Base-by-base conservation (phyloP, 2,888 invertebrate species). In the Eupeodes luniger region DNA sequence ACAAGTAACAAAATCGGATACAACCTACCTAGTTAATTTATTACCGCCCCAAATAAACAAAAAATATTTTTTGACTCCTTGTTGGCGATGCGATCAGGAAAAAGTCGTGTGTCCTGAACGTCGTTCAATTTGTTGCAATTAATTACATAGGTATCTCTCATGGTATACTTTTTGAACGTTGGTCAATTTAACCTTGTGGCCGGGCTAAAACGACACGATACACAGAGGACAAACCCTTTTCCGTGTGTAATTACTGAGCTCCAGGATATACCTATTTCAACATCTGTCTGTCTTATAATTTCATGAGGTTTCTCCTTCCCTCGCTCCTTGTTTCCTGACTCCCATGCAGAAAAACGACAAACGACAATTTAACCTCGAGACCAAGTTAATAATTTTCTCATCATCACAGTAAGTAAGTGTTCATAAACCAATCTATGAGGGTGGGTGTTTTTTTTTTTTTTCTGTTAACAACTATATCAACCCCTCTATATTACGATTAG, bases 101-200 rank as follows among this genome's bases (percentile, higher is more conserved):
- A 90, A 40, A 89, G 92, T 87, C 93, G 93, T 93, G 93, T 93
- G 93, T 90, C 91, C 90, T 78, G 90, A 91, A 90, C 93, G 92
- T 72, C 93, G 93, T 92, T 92, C 93, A 93, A 92, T 93, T 93
- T 93, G 92, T 92, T 91, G 91, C 93, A 93, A 92, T 93, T 93
- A 92, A 93, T 92, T 93, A 92, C 92, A 91, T 92, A 92, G 91
- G 62, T 74, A 82, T 79, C 62, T 51, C 44, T 66, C 53, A 27
- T 27, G 61, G 2, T 81, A n/a, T 53, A 67, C 67, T 61, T 78
- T 62, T 64, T 59, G 44, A 79, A 59, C 85, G 85, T 85, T 85
- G 85, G 88, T 85, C 88, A 85, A 88, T 81, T 88, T 81, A 81
- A 78, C 84, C 67, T 78, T 75, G 77, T 81, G 81, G 74, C 77